phyloP scores from a whole-genome alignment of 1,140 invertebrate genomes.

The Bombus vancouverensis region DNA sequence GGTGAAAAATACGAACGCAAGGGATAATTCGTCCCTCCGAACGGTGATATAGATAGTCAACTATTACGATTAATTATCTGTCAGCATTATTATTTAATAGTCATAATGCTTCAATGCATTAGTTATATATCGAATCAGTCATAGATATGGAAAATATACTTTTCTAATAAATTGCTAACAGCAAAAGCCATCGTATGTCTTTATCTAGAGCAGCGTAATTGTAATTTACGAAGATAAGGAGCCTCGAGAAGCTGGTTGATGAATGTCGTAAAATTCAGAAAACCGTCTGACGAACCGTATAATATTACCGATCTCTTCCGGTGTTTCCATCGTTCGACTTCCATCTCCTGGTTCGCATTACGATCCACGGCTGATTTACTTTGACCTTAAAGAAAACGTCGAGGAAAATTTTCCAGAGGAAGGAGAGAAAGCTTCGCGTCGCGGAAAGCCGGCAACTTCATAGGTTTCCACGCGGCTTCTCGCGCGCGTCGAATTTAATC shows the following conservation, averaged over 20 bases:
- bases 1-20: not conserved
- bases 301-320: not conserved
- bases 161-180: not conserved
- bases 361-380: not conserved
- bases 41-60: not conserved
- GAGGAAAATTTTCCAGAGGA: not conserved
- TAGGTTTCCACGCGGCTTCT: constrained; percentile 18
- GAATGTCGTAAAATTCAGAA: not conserved
- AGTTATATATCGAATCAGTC: no score
- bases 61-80: not conserved
- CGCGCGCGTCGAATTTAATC: constrained; percentile 20
- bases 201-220: not conserved
- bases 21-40: not conserved
- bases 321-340: not conserved
- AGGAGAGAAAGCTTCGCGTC: not conserved
- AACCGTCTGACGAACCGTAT: not conserved
- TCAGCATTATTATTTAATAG: no score
- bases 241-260: not conserved
- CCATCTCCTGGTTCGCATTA: not conserved
- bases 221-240: not conserved
- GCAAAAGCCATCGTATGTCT: not conserved
- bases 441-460: not conserved
- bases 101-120: no score
- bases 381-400: constrained; percentile 6
- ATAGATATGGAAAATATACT: not conserved